These are phyloP conservation scores for Brachylomia viminalis DNA, from an alignment of 2,888 invertebrate genomes.

Conservation along the genomic window DNA sequence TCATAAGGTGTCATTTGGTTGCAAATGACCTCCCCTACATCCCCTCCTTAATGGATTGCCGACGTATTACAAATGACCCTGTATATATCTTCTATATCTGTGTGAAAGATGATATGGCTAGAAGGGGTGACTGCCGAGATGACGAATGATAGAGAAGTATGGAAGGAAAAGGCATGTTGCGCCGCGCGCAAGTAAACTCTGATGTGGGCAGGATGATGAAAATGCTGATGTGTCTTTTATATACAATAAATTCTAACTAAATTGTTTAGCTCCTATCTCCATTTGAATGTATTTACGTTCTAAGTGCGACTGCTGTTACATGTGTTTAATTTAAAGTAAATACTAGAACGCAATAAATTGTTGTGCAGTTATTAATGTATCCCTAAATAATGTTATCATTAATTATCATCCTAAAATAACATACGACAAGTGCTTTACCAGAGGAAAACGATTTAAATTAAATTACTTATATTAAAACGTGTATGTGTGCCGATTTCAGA, in stretches of 20 bases:
- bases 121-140: no score
- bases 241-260: neutral
- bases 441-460: neutral
- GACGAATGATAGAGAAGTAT: no score
- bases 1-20: no score
- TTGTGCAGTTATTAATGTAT: neutral
- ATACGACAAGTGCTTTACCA: neutral
- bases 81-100: no score
- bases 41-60: no score
- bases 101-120: no score
- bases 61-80: no score
- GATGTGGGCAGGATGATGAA: no score
- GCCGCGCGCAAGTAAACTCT: no score
- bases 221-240: neutral
- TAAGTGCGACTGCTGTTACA: neutral
- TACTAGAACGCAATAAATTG: slow-evolving; percentile 1
- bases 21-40: no score
- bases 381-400: slow-evolving; percentile 23
- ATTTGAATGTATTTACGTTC: neutral
- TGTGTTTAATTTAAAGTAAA: slow-evolving; percentile 11
- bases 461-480: neutral
- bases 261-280: neutral
- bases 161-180: no score
- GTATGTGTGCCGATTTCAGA: neutral
- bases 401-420: slow-evolving; percentile 25